Evolutionary conservation across 2,797 vertebrate genomes (phyloP).

Genomic region (Carcharodon carcharias): DNA sequence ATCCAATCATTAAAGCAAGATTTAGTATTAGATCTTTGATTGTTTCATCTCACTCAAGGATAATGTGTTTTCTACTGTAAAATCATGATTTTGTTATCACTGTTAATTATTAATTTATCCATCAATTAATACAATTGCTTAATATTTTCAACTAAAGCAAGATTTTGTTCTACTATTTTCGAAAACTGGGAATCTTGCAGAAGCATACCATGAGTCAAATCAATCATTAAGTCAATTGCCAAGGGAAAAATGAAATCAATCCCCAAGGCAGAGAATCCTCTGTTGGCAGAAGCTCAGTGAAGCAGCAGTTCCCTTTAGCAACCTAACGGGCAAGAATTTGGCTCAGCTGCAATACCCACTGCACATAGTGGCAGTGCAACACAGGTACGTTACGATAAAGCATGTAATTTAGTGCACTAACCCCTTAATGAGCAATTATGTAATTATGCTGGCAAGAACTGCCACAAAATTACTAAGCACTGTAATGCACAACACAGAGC

Average conservation of each 20-base stretch:
- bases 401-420: background rate
- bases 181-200: background rate
- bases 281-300: background rate
- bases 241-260: background rate
- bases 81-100: background rate
- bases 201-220: background rate
- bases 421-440: background rate
- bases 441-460: background rate
- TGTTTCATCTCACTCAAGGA: background rate
- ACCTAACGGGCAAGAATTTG: background rate
- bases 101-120: background rate
- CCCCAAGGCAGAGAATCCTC: background rate
- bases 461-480: background rate
- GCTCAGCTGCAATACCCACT: background rate
- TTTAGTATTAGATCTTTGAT: background rate
- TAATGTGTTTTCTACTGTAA: background rate
- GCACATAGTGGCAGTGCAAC: background rate
- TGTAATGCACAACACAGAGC: background rate
- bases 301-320: background rate
- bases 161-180: background rate
- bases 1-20: background rate
- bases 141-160: background rate
- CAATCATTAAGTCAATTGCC: background rate
- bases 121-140: background rate
- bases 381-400: background rate